Base-by-base conservation (phyloP, 1,140 invertebrate species). In the Aphis craccivora region DNA sequence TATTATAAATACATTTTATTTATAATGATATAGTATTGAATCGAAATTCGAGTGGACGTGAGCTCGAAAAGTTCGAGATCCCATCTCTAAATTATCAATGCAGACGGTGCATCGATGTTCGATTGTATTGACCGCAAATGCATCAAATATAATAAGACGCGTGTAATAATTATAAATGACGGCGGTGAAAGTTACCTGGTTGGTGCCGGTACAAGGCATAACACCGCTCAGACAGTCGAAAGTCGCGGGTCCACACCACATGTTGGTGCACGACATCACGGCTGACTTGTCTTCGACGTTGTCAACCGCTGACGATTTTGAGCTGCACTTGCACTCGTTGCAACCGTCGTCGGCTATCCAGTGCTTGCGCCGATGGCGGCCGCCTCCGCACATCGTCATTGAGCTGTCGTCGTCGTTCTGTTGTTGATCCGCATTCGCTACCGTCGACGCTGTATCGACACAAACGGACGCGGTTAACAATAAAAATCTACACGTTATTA, bases 301-400 rank as follows among this genome's bases (percentile, higher is more conserved):
- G 30, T 45, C 45, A 30, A 37, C n/a, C n/a, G 1, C 8, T 14
- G 35, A 7, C 45, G 81, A 53, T 51, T 51, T 84, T 18, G 48
- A 11, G 48, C 37, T 23, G 25, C 91, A 93, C 25, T 40, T 81
- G 91, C 91, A 93, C 23, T 93, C 91, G 91, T 93, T 93, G 48
- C 91, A 93, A 8, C 76, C 81, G 76, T 93, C 76, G 1, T 53
- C 43, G 2, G 91, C 67, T 23, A 51, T 83, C 91, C 91, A 93
- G 11, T 93, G 81, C 18, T 84, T 86, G 35, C 40, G 23, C 35
- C 48, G 48, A n/a, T 37, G 35, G 1, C 81, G 48, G 23, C 81
- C 25, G 14, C 48, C 37, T 35, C n/a, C 35, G 37, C 89, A 90
- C 53, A 67, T 55, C 1, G 25, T 23, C 0, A 20, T 35, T 0